A percentile compares a stretch with the other conserved stretches of the same genome.
These are phyloP conservation scores for Matsumyia berberina DNA, from an alignment of 2,888 invertebrate genomes.

Conservation along the genomic window DNA sequence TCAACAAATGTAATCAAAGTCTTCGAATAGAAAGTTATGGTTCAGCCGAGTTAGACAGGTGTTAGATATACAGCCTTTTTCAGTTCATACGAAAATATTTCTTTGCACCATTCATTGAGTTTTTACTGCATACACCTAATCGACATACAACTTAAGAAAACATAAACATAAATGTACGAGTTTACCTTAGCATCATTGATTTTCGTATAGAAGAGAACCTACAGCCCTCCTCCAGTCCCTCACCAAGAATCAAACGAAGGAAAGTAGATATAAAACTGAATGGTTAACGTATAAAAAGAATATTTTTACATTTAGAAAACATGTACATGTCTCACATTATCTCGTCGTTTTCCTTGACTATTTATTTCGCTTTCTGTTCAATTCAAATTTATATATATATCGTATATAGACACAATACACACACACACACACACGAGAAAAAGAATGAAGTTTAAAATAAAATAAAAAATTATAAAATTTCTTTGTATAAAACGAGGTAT, in stretches of 20 bases:
- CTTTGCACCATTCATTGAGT: not conserved
- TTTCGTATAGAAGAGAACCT: not conserved
- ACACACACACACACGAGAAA: slow-evolving; percentile 31
- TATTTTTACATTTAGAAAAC: slow-evolving; percentile 28
- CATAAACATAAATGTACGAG: slow-evolving; percentile 4
- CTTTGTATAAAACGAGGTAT: not conserved
- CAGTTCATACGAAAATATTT: not conserved
- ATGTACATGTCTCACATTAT: slow-evolving; percentile 24
- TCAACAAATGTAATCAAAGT: not conserved
- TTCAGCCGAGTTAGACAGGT: too few species aligned
- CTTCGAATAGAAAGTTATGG: too few species aligned
- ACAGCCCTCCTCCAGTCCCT: slow-evolving; percentile 14
- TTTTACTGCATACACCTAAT: slow-evolving; percentile 26
- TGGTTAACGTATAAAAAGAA: not conserved
- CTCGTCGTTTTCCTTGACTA: not conserved
- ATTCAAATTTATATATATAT: slow-evolving; percentile 14
- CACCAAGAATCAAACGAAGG: not conserved
- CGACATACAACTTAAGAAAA: not conserved
- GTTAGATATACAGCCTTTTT: too few species aligned
- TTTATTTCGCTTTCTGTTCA: slow-evolving; percentile 5
- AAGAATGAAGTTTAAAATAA: slow-evolving; percentile 19
- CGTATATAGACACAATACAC: slow-evolving; percentile 6
- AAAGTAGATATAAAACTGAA: not conserved
- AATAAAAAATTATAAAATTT: slow-evolving; percentile 6
- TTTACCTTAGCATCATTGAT: not conserved